Evolutionary conservation across 2,888 invertebrate species (phyloP).

Genomic region (Phyllotreta cruciferae): DNA sequence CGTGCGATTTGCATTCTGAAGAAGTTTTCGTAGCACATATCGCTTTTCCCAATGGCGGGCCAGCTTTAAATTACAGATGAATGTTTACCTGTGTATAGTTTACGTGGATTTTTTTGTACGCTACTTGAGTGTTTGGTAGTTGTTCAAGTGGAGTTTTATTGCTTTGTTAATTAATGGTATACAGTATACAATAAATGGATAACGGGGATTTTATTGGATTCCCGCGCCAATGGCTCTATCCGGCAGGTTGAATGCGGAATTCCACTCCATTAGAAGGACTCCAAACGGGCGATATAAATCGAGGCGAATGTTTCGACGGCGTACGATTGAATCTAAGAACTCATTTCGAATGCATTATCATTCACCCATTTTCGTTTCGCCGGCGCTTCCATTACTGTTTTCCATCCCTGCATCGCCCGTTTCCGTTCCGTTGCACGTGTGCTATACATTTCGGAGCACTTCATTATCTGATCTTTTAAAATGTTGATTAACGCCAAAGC

Average conservation of each 20-base stretch:
- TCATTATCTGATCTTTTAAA: slow-evolving; percentile 12
- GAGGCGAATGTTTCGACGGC: slow-evolving; percentile 14
- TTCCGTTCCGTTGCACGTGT: slow-evolving; percentile 7
- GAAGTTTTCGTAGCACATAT: slow-evolving; percentile 22
- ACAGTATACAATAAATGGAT: no score
- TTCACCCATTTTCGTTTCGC: slow-evolving; percentile 8
- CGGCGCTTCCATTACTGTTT: neutral
- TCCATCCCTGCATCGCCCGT: neutral
- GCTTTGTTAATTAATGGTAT: no score
- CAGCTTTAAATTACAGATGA: no score
- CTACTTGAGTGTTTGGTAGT: no score
- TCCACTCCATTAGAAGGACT: slow-evolving; percentile 10
- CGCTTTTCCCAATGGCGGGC: slow-evolving; percentile 15
- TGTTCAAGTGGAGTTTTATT: no score
- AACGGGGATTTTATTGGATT: no score
- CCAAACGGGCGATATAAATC: neutral
- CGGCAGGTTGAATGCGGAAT: neutral
- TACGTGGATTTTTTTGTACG: no score
- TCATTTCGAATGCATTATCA: slow-evolving; percentile 19
- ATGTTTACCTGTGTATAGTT: no score
- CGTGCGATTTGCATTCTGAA: slow-evolving; percentile 27
- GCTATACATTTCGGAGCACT: slow-evolving; percentile 19
- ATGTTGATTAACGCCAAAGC: slow-evolving; percentile 11
- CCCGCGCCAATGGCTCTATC: no score
- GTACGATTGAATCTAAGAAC: slow-evolving; percentile 17